These are phyloP conservation scores for Ophion slaviceki DNA, from an alignment of 2,888 invertebrate species.

Conservation along the genomic window DNA sequence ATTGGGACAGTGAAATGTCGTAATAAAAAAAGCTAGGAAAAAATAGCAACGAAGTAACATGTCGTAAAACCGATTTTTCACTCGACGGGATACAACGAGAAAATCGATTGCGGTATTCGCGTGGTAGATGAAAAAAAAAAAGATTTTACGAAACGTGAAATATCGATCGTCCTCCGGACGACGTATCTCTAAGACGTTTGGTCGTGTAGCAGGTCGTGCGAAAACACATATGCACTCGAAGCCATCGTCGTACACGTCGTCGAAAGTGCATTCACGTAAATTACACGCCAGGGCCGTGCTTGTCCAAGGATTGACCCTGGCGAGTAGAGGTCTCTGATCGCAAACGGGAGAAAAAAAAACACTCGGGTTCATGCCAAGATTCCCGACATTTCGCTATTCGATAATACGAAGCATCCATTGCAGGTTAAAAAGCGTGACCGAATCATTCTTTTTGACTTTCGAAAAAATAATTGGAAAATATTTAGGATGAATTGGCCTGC, in stretches of 20 bases:
- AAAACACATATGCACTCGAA: conserved; percentile 21
- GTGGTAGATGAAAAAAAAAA: conserved; percentile 10
- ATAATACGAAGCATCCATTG: neutral
- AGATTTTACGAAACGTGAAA: conserved; percentile 44
- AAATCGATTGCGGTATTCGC: conserved; percentile 39
- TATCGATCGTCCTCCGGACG: conserved; percentile 64
- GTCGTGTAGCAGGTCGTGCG: conserved; percentile 41
- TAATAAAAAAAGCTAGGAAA: neutral
- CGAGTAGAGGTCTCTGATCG: conserved; percentile 52
- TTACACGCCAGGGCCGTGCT: conserved; percentile 70
- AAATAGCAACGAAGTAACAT: neutral
- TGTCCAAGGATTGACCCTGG: conserved; percentile 67
- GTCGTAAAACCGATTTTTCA: neutral
- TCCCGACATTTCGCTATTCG: conserved; percentile 9
- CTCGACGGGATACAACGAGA: neutral
- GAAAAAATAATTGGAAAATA: neutral
- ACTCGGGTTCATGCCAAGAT: conserved; percentile 12
- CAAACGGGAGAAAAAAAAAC: conserved; percentile 23
- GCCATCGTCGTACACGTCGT: conserved; percentile 52
- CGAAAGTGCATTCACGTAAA: conserved; percentile 69
- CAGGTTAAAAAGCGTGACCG: neutral
- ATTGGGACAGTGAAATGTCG: neutral
- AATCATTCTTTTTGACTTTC: neutral
- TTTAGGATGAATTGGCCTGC: too few relatives aligned
- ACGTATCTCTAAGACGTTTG: conserved; percentile 50